Evolutionary conservation across 2,113 vertebrate genomes (phyloP), one percentile per base, ranked within the genome.

Genomic region (Tamias sibiricus): DNA sequence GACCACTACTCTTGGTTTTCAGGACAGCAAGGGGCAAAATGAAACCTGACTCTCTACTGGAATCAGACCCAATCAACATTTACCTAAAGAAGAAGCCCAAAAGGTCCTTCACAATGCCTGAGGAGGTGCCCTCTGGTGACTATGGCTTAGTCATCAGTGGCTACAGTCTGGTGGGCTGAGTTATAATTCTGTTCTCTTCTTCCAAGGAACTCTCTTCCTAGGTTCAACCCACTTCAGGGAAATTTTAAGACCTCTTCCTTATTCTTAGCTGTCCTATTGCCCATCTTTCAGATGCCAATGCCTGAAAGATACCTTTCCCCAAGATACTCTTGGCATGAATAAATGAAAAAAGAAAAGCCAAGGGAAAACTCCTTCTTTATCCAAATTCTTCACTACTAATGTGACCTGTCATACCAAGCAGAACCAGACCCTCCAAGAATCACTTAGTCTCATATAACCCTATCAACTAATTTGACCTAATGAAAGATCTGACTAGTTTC

Each of bases 111-210:
- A 6, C 95, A 49, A 28, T 99, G 89, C 98, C 98, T 12, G 99
- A 99, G 13, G 99, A 99, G 91, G 96, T 98, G 76, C 98, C 99
- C 97, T 98, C 98, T 0, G 99, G 99, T 47, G 99, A 98, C 17
- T 99, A 99, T 0, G 99, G 98, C 40, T 98, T 99, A 32, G 88
- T 99, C 90, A 99, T 99, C 97, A 99, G 98, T 0, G 99, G 99
- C 62, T 99, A 99, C 98, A 99, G 99, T 95, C 97, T 99, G 99
- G 99, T 99, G 98, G 98, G 99, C 94, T 89, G 47, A 81, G 81
- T 1, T 54, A 64, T 97, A 99, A 99, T 99, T 99, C 6, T 99
- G 98, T 0, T 99, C 98, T 0, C 97, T 99, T 89, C 52, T 85
- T 72, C 47, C 87, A 86, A 87, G 52, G 59, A 88, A 37, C 26